Conservation (phyloP, 2,888 invertebrate genomes). For the Boloria euphrosyne region DNA sequence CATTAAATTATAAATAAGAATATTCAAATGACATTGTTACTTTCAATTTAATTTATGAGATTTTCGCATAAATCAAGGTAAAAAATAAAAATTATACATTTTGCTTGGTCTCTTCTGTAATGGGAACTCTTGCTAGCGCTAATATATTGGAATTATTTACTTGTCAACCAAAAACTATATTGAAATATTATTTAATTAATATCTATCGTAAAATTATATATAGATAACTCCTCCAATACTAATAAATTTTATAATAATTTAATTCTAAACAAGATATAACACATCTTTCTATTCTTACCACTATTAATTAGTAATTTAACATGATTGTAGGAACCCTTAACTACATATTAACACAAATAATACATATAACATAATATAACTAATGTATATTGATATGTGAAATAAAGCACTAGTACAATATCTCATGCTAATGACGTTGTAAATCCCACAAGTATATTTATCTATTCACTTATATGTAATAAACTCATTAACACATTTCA, state of each 20-base stretch:
- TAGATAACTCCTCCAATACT: constrained; percentile 7
- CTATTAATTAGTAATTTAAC: neutral
- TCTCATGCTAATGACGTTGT: constrained; percentile 22
- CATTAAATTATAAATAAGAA: too few species aligned
- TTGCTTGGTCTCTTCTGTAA: constrained; percentile 32
- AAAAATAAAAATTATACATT: constrained; percentile 5
- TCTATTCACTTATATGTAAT: constrained; percentile 14
- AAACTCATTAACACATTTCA: constrained; percentile 30
- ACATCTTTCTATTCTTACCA: neutral
- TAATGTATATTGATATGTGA: constrained; percentile 10
- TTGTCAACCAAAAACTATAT: too few species aligned
- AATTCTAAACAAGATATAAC: neutral
- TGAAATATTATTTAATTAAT: too few species aligned
- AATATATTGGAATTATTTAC: neutral
- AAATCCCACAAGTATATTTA: constrained; percentile 11
- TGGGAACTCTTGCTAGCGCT: constrained; percentile 25
- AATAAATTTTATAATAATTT: constrained; percentile 1
- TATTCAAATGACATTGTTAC: too few species aligned
- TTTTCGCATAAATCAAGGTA: constrained; percentile 24
- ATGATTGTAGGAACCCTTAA: neutral
- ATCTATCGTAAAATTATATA: neutral
- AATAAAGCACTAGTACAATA: constrained; percentile 15
- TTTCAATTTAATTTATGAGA: too few species aligned
- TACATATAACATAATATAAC: neutral
- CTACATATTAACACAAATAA: neutral